phyloP scores from a whole-genome alignment of 2,888 invertebrate species.

The Sarcophaga variegata region DNA sequence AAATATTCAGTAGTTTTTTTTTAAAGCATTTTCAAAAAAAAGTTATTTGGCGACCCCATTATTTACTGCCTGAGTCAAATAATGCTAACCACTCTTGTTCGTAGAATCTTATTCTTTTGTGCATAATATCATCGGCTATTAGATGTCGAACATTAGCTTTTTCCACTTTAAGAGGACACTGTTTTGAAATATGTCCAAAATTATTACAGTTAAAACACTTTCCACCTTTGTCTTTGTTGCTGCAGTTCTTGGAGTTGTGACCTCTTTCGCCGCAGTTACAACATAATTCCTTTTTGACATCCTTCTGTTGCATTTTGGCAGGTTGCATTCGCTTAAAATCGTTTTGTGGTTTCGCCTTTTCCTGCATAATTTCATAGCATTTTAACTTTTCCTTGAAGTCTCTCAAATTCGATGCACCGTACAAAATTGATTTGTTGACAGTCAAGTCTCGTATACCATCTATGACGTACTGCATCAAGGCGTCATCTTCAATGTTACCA shows the following conservation, averaged over 20 bases:
- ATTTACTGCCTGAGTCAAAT: slow-evolving; percentile 62
- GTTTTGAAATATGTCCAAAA: slow-evolving; percentile 46
- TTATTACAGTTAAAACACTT: slow-evolving; percentile 53
- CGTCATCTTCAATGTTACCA: slow-evolving; percentile 45
- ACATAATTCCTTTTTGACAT: slow-evolving; percentile 29
- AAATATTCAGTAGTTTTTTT: no score
- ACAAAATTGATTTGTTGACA: slow-evolving; percentile 50
- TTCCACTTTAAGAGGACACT: slow-evolving; percentile 37
- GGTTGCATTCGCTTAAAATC: neutral
- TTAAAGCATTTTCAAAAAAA: no score
- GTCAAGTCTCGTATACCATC: slow-evolving; percentile 43
- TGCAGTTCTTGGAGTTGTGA: slow-evolving; percentile 35
- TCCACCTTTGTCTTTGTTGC: slow-evolving; percentile 45
- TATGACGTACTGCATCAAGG: slow-evolving; percentile 51
- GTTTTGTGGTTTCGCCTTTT: neutral
- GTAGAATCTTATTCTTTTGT: slow-evolving; percentile 27
- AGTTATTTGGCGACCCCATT: neutral
- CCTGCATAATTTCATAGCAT: slow-evolving; percentile 44
- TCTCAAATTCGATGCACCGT: slow-evolving; percentile 38
- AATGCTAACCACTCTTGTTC: slow-evolving; percentile 19
- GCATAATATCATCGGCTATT: slow-evolving; percentile 45
- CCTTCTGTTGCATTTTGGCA: neutral
- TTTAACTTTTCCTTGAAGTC: slow-evolving; percentile 50
- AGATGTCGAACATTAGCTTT: slow-evolving; percentile 39
- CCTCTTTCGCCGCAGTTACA: slow-evolving; percentile 60